phyloP scores from a whole-genome alignment of 1,140 invertebrate genomes.

The Drosophila punjabiensis region DNA sequence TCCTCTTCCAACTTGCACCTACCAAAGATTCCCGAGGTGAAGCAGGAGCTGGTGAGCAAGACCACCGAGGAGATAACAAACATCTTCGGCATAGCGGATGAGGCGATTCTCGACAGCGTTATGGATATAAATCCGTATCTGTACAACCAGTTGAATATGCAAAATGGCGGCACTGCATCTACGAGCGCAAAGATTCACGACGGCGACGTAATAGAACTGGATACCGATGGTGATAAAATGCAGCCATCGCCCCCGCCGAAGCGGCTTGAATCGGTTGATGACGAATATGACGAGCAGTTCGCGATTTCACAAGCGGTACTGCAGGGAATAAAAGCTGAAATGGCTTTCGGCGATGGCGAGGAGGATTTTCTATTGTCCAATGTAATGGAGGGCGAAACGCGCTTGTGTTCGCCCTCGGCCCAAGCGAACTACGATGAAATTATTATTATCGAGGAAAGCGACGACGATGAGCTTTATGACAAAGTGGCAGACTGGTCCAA shows the following conservation, averaged over 20 bases:
- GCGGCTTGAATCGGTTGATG: neutral
- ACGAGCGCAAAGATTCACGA: constrained; percentile 24
- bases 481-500: constrained; percentile 72
- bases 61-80: constrained; percentile 49
- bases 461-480: constrained; percentile 61
- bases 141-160: constrained; percentile 31
- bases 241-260: neutral
- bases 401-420: neutral
- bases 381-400: neutral
- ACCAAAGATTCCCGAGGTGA: constrained; percentile 60
- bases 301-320: constrained; percentile 60
- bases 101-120: constrained; percentile 44
- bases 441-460: constrained; percentile 43
- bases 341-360: constrained; percentile 39
- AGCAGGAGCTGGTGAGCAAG: constrained; percentile 52
- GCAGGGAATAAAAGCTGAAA: constrained; percentile 72
- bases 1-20: constrained; percentile 41
- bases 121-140: constrained; percentile 58
- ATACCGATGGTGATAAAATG: neutral
- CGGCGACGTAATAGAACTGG: constrained; percentile 61
- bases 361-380: constrained; percentile 4
- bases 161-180: neutral
- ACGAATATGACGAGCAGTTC: constrained; percentile 58
- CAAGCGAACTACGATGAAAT: constrained; percentile 47
- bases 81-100: constrained; percentile 73